Base-by-base conservation (phyloP, 1,140 invertebrate species). In the Sitobion miscanthi region DNA sequence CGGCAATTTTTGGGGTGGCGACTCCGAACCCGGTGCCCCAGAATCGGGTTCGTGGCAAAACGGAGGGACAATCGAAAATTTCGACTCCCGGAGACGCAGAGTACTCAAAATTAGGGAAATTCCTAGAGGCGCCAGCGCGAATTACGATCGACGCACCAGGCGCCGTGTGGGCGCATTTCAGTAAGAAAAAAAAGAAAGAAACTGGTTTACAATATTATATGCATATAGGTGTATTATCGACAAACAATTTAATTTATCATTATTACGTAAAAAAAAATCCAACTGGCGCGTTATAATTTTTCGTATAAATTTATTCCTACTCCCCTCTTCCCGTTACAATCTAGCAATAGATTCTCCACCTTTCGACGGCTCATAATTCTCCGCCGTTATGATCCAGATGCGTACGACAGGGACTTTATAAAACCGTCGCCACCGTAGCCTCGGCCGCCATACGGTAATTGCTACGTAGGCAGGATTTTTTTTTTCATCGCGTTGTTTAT, bases 211-310 rank as follows among this genome's bases (percentile, higher is more conserved):
- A 35, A 69, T n/a, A 42, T 57, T 57, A 42, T 90, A 77, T n/a
- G 21, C n/a, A 6, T 77, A 77, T 20, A 77, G 62, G n/a, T 77
- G 62, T 77, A 77, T n/a, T 77, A 90, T 90, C 89, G 89, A 69
- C 57, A 69, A 90, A 90, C 62, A 45, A 90, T 90, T 90, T 62
- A 89, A 57, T 57, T 90, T 90, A 90, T 90, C 54, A 62, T 69
- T 69, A 69, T 69, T 69, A n/a, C 89, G 20, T 62, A 45, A 89
- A 90, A 86, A 11, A 57, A 42, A 89, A 89, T 54, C 9, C 25
- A 45, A 62, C 54, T n/a, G 5, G 14, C 57, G 45, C 25, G 2
- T 8, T 45, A 38, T 30, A 45, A 30, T 45, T 90, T 54, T 90
- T 69, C 25, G 30, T 90, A 47, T n/a, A 69, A 62, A 69, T 90